Evolutionary conservation across 2,888 invertebrate genomes (phyloP).

Genomic region (Calameuta idolon): DNA sequence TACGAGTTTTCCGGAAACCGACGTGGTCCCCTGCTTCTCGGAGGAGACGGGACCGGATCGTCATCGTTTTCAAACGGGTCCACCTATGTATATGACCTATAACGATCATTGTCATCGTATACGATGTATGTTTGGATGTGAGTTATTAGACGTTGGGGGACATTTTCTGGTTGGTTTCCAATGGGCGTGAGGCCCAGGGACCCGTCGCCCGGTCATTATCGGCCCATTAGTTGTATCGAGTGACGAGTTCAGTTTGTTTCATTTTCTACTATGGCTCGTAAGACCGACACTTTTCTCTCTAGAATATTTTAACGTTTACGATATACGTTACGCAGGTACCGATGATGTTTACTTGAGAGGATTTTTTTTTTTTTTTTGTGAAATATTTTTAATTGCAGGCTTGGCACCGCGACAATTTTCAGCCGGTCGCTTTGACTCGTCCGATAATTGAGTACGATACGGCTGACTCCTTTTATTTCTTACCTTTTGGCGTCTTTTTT

Average conservation of each 20-base stretch:
- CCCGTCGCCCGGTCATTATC: slow-evolving; percentile 46
- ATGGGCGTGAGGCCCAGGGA: slow-evolving; percentile 27
- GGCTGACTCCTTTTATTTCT: not conserved
- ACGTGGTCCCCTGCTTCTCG: slow-evolving; percentile 4
- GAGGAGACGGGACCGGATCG: not conserved
- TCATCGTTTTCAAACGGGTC: not conserved
- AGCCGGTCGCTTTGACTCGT: not conserved
- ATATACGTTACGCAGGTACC: not conserved
- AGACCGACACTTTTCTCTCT: slow-evolving; percentile 15
- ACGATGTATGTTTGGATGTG: not conserved
- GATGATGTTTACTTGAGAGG: not conserved
- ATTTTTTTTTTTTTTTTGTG: not conserved
- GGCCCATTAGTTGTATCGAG: slow-evolving; percentile 48
- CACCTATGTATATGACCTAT: not conserved
- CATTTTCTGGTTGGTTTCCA: slow-evolving; percentile 20
- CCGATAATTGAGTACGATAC: not conserved
- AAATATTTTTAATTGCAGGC: not conserved
- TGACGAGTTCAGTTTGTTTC: slow-evolving; percentile 11
- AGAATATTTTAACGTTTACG: not conserved
- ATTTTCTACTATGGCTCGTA: slow-evolving; percentile 2
- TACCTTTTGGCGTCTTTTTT: not conserved
- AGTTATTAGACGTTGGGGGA: slow-evolving; percentile 6
- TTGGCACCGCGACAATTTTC: not conserved
- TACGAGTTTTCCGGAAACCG: slow-evolving; percentile 48
- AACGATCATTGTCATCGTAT: not conserved